Conservation (phyloP, 1,140 invertebrate species). For the Pomphorhynchus laevis region DNA sequence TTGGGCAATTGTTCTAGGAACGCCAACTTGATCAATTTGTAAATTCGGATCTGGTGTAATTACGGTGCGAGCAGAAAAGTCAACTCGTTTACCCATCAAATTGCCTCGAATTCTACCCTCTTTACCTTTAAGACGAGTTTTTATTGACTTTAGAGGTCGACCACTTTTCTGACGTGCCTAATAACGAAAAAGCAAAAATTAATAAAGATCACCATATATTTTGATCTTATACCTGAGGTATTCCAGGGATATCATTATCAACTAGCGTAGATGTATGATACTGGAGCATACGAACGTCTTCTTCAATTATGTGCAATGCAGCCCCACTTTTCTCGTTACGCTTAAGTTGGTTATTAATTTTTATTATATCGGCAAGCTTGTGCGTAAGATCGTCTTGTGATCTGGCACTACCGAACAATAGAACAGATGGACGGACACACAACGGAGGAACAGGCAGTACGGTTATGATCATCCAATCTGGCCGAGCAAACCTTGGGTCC, state of each 20-base stretch:
- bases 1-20: conserved; percentile 81
- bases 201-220: conserved; percentile 17
- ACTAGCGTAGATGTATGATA: conserved; percentile 88
- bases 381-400: conserved; percentile 81
- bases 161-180: conserved; percentile 88
- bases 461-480: conserved; percentile 96
- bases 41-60: conserved; percentile 97
- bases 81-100: conserved; percentile 96
- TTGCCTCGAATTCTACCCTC: conserved; percentile 92
- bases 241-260: conserved; percentile 89
- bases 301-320: conserved; percentile 65
- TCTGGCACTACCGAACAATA: conserved; percentile 86
- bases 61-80: conserved; percentile 91
- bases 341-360: conserved; percentile 68
- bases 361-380: conserved; percentile 89
- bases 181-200: not conserved
- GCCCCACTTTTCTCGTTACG: conserved; percentile 76
- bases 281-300: conserved; percentile 89
- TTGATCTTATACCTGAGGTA: too few relatives aligned
- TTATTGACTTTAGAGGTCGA: conserved; percentile 80
- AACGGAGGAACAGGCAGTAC: conserved; percentile 81
- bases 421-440: conserved; percentile 57
- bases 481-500: conserved; percentile 66
- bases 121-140: conserved; percentile 38
- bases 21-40: conserved; percentile 84